Evolutionary conservation across 2,113 vertebrate genomes (phyloP), one percentile per base, ranked within the genome.

Genomic region (Mystacornis crossleyi): DNA sequence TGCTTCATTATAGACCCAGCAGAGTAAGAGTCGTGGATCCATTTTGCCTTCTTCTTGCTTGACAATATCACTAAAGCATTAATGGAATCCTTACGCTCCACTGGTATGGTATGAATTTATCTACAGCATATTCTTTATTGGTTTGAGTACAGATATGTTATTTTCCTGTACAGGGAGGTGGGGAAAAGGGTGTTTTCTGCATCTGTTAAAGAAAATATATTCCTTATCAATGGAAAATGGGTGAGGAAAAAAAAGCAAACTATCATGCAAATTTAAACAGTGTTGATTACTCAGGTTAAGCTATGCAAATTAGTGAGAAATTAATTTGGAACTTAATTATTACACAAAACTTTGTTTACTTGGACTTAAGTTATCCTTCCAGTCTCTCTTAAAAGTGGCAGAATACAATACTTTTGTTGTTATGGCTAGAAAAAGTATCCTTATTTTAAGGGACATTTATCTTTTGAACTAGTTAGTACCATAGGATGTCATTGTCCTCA

Each of bases 11-110:
- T 86, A 93, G 84, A 89, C 50, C 80, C 64, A 89, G 90, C 64
- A 95, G 90, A 97, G 91, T 83, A 97, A 94, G 95, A 97, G 90
- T 83, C 0, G 7, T 78, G 80, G 95, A 95, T 94, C 90, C 93
- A 96, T 97, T 98, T 96, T 97, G 74, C 82, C 88, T 97, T 97
- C 97, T 91, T 93, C 95, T 96, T 96, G 89, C 86, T 89, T 95
- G 97, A 97, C 97, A 83, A 86, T 97, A 97, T 98, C 97, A 96
- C 92, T 92, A 87, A 92, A 92, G 58, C 89, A 96, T 97, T 98
- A 97, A 97, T 97, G 93, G 95, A 96, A 97, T 96, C 96, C 97
- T 97, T 97, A 94, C 29, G 36, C 75, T 97, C 90, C 90, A 93
- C 94, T 95, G 91, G 90, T 95, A 83, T 29, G 84, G 77, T 95